Base-by-base conservation (phyloP, 1,140 invertebrate genomes). In the Amyelois transitella region DNA sequence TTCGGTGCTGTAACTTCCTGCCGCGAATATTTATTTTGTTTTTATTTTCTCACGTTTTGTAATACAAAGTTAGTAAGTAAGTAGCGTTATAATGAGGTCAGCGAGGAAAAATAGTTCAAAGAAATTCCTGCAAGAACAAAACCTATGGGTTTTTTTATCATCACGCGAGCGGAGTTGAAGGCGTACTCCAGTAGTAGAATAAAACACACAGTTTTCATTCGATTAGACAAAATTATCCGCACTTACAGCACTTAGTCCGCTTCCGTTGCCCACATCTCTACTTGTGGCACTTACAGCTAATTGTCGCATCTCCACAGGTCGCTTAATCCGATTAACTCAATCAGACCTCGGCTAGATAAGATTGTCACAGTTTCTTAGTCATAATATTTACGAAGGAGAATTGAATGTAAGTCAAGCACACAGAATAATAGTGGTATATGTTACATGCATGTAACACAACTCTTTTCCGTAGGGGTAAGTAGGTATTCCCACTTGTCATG, bases 261-360 rank as follows among this genome's bases (percentile, higher is more conserved):
- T 60, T 64, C 62, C 62, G 58, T 60, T 61, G 64, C 64, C 59
- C 60, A 62, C 64, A 62, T 59, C 22, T 54, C 43, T 59, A 58
- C 53, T 64, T 64, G 53, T 53, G 12, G n/a, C n/a, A 38, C 32
- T 57, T 49, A 10, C 45, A 12, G 44, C 21, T 50, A 44, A 51
- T 19, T 57, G 45, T 50, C 53, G 48, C 14, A 28, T 55, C 58
- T 44, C 20, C 18, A 47, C 58, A 57, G 45, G 53, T 58, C 71
- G 58, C 78, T 71, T 56, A 50, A 49, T 51, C 32, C 10, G 47
- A 56, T 56, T 56, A 56, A 44, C 20, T 28, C 20, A 49, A 51
- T 50, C 19, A 25, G 45, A 12, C 45, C 43, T n/a, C 32, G 45
- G 10, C 18, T 48, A 48, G 20, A 21, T 21, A 22, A 48, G 4